These are phyloP conservation scores for Anhinga rufa DNA, from an alignment of 2,113 vertebrate genomes.

Conservation along the genomic window DNA sequence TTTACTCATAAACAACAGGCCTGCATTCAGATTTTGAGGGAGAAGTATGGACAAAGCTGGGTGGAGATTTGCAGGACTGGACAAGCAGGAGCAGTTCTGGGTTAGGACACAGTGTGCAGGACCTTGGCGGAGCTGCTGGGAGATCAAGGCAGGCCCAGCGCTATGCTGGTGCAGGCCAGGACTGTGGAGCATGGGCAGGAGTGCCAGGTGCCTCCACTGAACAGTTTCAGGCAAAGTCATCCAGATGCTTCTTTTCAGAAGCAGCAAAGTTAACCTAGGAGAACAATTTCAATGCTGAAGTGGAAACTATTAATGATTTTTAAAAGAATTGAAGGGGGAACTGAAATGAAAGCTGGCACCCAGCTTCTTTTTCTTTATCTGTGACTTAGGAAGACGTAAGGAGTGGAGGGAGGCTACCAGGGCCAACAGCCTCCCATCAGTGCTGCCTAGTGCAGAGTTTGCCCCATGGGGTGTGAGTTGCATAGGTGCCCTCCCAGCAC, in stretches of 20 bases:
- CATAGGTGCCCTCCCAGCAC: not conserved
- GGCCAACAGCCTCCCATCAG: not conserved
- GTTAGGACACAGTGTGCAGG: not conserved
- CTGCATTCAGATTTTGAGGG: not conserved
- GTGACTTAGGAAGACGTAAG: not conserved
- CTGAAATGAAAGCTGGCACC: not conserved
- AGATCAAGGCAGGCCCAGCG: not conserved
- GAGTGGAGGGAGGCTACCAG: not conserved
- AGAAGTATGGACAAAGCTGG: not conserved
- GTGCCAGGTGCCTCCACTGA: not conserved
- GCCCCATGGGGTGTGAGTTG: not conserved
- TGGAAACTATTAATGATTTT: not conserved
- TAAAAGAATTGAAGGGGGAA: not conserved
- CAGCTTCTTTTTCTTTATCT: not conserved
- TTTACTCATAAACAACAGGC: not conserved
- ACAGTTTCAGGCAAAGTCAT: not conserved
- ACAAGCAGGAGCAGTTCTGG: not conserved
- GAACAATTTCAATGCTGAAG: not conserved
- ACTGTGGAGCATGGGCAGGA: not conserved
- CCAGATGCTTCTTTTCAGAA: not conserved
- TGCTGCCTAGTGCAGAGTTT: not conserved
- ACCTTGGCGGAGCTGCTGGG: not conserved
- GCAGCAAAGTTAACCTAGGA: not conserved
- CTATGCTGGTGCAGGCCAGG: not conserved
- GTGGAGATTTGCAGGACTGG: not conserved